phyloP scores from a whole-genome alignment of 2,797 vertebrate genomes.

The Scarus forsteni region DNA sequence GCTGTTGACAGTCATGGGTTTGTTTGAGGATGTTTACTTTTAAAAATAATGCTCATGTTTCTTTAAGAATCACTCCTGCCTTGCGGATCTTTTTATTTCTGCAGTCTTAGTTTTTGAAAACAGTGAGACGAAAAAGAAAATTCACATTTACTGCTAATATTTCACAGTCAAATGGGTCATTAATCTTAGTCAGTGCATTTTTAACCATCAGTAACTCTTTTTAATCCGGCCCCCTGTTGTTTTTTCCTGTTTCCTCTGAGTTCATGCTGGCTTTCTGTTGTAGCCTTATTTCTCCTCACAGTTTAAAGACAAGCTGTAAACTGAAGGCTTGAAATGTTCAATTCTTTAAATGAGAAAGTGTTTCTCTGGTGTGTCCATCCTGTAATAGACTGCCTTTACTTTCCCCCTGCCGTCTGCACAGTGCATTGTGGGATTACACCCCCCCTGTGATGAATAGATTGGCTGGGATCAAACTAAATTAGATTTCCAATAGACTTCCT shows the following conservation, averaged over 20 bases:
- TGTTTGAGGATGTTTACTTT: constrained; percentile 22
- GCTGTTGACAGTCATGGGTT: constrained; percentile 11
- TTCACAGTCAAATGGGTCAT: too few relatives aligned
- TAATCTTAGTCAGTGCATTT: too few relatives aligned
- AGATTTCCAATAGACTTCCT: constrained; percentile 15
- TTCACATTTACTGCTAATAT: too few relatives aligned
- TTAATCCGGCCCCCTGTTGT: not conserved
- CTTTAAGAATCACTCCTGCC: too few relatives aligned
- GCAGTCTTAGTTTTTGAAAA: too few relatives aligned
- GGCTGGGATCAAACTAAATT: constrained; percentile 22
- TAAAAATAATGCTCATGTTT: not conserved
- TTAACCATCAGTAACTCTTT: too few relatives aligned
- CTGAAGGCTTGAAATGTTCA: not conserved
- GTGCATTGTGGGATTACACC: not conserved
- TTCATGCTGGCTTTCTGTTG: not conserved
- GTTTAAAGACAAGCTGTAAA: not conserved
- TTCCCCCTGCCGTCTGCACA: not conserved
- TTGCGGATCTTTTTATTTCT: too few relatives aligned
- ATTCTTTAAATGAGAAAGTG: constrained; percentile 1
- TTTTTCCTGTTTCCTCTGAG: not conserved
- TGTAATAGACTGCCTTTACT: not conserved
- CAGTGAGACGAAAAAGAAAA: too few relatives aligned
- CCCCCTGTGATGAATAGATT: constrained; percentile 4
- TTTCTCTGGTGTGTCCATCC: not conserved
- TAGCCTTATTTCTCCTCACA: constrained; percentile 18